Evolutionary conservation across 2,113 vertebrate genomes (phyloP).

Genomic region (Cavia porcellus): DNA sequence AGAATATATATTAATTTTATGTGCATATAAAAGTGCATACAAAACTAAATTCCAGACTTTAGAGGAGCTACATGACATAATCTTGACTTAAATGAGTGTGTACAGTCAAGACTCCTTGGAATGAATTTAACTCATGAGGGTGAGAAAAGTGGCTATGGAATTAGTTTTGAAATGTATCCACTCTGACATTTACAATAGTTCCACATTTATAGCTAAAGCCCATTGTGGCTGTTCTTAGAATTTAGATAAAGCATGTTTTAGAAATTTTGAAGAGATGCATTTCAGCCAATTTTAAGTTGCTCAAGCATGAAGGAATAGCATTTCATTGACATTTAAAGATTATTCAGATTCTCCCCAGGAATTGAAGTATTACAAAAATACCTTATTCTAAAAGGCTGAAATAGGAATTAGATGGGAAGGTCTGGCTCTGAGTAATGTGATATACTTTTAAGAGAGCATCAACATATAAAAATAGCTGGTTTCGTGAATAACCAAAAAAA

Average conservation of each 20-base stretch:
- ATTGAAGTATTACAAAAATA: constrained; percentile 59
- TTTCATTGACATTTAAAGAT: constrained; percentile 68
- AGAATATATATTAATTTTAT: background rate
- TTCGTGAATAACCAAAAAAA: background rate
- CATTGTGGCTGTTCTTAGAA: constrained; percentile 38
- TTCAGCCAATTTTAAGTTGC: constrained; percentile 56
- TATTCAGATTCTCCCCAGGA: constrained; percentile 49
- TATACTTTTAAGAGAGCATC: background rate
- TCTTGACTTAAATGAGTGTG: background rate
- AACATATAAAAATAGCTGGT: background rate
- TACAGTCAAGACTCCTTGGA: background rate
- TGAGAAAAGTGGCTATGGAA: constrained; percentile 22
- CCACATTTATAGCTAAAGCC: constrained; percentile 33
- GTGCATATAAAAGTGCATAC: background rate
- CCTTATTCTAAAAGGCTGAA: constrained; percentile 42
- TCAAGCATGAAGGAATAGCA: constrained; percentile 52
- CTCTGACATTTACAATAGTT: constrained; percentile 17
- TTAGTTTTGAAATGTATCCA: constrained; percentile 41
- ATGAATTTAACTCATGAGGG: background rate
- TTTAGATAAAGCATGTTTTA: constrained; percentile 58
- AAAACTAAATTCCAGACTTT: background rate
- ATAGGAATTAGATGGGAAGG: background rate
- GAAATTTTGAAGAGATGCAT: constrained; percentile 41
- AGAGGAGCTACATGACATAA: background rate
- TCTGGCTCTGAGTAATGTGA: background rate